Base-by-base conservation (phyloP, 2,888 invertebrate genomes). In the Arge pagana region DNA sequence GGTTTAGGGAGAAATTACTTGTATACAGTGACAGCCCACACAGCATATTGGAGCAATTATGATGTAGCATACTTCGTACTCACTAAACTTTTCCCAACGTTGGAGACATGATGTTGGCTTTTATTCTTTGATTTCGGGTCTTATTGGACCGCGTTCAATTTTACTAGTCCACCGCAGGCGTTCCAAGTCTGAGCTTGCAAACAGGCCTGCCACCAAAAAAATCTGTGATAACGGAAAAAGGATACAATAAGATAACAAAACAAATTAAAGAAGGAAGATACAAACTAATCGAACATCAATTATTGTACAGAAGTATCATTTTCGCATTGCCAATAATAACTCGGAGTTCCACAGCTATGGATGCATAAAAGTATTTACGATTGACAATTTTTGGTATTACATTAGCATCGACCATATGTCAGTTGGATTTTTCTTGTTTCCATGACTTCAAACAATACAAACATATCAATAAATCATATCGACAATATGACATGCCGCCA, bases 1-100 rank as follows among this genome's bases (percentile, higher is more conserved):
- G 81, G 81, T 50, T 77, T 83, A 63, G 81, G 82, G 39, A 80
- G 80, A 60, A 81, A 81, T 60, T 85, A 85, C 69, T 74, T 84
- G 48, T 80, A 83, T 37, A 81, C 83, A 33, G 76, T 85, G 42
- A 83, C 83, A 24, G 83, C 84, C 1, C 86, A 86, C 69, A 84
- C 85, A 1, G 80, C 81, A 23, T 86, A 86, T 70, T 86, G 86
- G 86, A 79, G 75, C 60, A 83, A 83, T 63, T 80, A 80, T 48
- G 86, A 86, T 61, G 81, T 85, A 26, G 84, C 84, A 13, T 82
- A 81, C 71, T 86, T 86, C 70, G 78, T 85, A 51, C 72, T 85
- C 42, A 80, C 79, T 10, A 74, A 77, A 62, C 70, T 81, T 10
- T 79, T 79, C 54, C 79, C 80, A n/a, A 75, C 78, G 48, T 60